Evolutionary conservation across 2,888 invertebrate genomes (phyloP), one percentile per base, ranked within the genome.

Genomic region (Mythimna impura): DNA sequence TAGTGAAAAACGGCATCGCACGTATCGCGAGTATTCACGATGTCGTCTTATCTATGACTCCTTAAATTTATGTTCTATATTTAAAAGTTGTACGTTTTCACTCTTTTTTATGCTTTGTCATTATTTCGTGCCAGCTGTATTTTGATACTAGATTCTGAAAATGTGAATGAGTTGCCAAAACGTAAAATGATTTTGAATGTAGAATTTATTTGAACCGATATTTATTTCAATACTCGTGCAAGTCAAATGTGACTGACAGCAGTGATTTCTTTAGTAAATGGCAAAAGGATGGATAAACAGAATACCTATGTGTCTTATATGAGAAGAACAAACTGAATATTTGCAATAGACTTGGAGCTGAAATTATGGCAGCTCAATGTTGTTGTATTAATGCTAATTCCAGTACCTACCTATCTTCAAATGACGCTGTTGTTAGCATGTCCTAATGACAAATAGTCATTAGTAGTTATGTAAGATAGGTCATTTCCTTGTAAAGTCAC

Each of bases 1-100:
- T 75, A 64, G 70, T 65, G 67, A 61, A 64, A 74, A 78, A 81
- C 58, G 55, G 62, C 54, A 55, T 66, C 57, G 22, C 25, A 40
- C 12, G 25, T 57, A 77, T 22, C 7, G 30, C 55, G 22, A 62
- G 50, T 62, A 30, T 34, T 54, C 22, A 70, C n/a, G 17, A 61
- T 58, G 20, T 47, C 20, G 63, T 60, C 63, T 69, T 64, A 69
- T 73, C 73, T 69, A 47, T 66, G 66, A 8, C 36, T 69, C 64
- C 30, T 66, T 40, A 54, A 57, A 71, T 71, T 17, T 69, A 22
- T 10, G 30, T 36, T 54, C 36, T 52, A 17, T n/a, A 66, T 71
- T 66, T 30, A 30, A 71, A 66, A 52, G 43, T 66, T 65, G 22
- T 25, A 55, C 10, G 52, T n/a, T 20, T 58, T 58, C 17, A n/a